Evolutionary conservation across 2,797 vertebrate genomes (phyloP).

Genomic region (Bucorvus abyssinicus): DNA sequence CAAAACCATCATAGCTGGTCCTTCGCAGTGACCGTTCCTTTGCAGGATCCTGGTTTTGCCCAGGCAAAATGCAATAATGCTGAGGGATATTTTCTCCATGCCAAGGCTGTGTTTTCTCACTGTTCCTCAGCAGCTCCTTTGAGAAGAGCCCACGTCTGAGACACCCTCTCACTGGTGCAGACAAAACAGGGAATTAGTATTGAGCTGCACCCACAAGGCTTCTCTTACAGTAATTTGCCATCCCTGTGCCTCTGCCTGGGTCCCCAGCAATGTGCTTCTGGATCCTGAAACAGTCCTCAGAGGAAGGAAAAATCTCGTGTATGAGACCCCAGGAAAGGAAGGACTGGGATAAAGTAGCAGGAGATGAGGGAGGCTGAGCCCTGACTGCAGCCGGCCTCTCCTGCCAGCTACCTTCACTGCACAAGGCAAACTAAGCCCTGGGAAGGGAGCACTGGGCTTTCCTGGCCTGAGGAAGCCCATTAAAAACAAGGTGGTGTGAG

Average conservation of each 20-base stretch:
- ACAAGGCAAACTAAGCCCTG: background rate
- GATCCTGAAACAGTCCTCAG: background rate
- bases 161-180: background rate
- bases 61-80: background rate
- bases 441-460: rapidly evolving
- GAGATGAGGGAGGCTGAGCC: background rate
- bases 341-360: background rate
- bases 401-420: background rate
- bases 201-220: background rate
- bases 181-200: background rate
- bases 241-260: background rate
- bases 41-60: background rate
- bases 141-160: background rate
- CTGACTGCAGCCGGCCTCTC: background rate
- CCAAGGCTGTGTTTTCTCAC: background rate
- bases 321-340: background rate
- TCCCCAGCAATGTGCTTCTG: background rate
- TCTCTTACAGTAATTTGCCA: background rate
- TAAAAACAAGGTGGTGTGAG: background rate
- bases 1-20: background rate
- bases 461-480: background rate
- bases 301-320: background rate
- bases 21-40: background rate
- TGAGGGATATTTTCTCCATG: background rate
- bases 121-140: background rate